Evolutionary conservation across 2,113 vertebrate genomes (phyloP), one percentile per base, ranked within the genome.

Genomic region (Anoplopoma fimbria): DNA sequence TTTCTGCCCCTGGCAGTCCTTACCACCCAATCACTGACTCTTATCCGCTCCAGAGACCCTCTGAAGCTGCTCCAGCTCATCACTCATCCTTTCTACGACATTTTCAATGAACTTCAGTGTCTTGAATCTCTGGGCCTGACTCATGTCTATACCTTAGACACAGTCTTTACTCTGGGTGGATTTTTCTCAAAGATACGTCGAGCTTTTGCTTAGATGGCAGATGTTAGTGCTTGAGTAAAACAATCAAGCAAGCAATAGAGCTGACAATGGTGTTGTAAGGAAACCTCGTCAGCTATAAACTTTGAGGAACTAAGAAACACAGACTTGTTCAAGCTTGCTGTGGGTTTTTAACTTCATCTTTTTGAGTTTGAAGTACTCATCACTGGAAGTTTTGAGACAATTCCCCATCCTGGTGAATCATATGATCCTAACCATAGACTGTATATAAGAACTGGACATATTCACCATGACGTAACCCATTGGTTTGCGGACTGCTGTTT

Each of bases 101-200:
- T 60, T 14, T 0, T 53, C 1, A 25, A 0, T 65, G 92, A 92
- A 61, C 31, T 91, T 1, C 0, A 0, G 0, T n/a, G 49, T 34
- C 79, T 94, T 17, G 0, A 69, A 23, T 87, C 81, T 57, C 45
- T 93, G 21, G 91, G 93, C 2, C 21, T 94, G 33, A 88, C 71
- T 75, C 64, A 73, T 31, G 2, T 91, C 19, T 92, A 88, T 40
- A 60, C 33, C 1, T 47, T 91, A 57, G 58, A 90, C 5, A 75
- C 36, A 27, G 0, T 2, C 1, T 77, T 63, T 51, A 87, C 51
- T 17, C 4, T 83, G 5, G 1, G n/a, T 12, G 61, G 67, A 12
- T 61, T 79, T 64, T 69, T 91, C 4, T 79, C 68, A 62, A 89
- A 62, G 68, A 29, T 90, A 17, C 0, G 5, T 6, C 2, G 0